A percentile compares a stretch with the other conserved stretches of the same genome.
Conservation (phyloP, 2,113 vertebrate species). For the Pteropus alecto region DNA sequence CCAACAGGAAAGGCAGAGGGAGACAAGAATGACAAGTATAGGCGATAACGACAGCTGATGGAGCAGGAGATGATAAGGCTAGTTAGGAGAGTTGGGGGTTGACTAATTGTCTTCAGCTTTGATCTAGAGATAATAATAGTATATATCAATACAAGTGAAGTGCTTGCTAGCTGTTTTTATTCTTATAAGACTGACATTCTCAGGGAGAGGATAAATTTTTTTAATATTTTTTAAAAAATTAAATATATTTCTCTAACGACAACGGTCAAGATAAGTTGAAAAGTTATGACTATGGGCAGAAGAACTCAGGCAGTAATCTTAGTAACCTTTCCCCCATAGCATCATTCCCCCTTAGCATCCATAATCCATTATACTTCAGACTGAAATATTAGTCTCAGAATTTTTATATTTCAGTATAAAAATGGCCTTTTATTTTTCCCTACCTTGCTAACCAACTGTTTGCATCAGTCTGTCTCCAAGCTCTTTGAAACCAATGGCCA, state of each 20-base stretch:
- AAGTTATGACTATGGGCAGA: not conserved
- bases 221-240: not conserved
- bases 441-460: not conserved
- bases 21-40: not conserved
- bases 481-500: not conserved
- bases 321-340: not conserved
- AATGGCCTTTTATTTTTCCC: not conserved
- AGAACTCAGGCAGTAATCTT: not conserved
- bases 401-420: not conserved
- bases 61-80: too few relatives aligned
- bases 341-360: not conserved
- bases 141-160: not conserved
- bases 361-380: not conserved
- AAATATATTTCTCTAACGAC: not conserved
- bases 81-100: not conserved
- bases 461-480: not conserved
- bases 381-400: not conserved
- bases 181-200: not conserved
- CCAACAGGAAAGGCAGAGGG: not conserved
- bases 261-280: not conserved
- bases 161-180: not conserved
- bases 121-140: not conserved
- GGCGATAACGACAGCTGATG: not conserved
- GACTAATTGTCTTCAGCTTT: not conserved
- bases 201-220: not conserved